phyloP scores from a whole-genome alignment of 2,888 invertebrate genomes.

The Pristionchus exspectatus region DNA sequence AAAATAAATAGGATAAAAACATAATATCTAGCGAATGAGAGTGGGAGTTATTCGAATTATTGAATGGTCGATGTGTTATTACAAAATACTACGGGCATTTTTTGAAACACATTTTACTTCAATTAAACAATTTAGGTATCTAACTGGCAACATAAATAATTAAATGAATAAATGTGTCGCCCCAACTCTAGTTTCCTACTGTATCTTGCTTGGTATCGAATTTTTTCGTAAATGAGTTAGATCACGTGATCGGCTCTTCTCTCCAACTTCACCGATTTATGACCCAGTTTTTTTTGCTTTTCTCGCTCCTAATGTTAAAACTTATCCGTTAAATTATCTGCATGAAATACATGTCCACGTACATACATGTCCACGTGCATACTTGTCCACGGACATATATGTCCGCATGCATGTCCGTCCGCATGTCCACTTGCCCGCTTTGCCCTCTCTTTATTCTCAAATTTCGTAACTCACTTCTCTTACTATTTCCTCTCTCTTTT shows the following conservation, averaged over 20 bases:
- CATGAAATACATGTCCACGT: not conserved
- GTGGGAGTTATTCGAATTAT: no score
- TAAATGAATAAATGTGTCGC: not conserved
- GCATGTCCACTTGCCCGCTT: not conserved
- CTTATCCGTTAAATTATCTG: not conserved
- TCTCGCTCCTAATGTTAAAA: not conserved
- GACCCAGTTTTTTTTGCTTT: not conserved
- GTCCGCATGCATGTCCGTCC: no score
- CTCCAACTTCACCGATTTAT: not conserved
- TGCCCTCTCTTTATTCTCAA: not conserved
- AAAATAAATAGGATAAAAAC: no score
- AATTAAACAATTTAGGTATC: not conserved
- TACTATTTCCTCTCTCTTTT: not conserved
- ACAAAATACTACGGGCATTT: not conserved
- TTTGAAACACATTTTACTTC: not conserved
- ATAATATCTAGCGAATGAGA: no score
- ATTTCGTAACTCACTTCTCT: slow-evolving; percentile 5
- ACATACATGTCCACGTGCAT: no score
- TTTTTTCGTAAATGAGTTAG: not conserved
- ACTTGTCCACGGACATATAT: not conserved
- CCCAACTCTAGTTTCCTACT: not conserved
- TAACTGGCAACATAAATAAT: not conserved
- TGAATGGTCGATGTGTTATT: not conserved
- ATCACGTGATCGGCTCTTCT: not conserved
- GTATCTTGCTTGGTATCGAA: not conserved